Evolutionary conservation across 2,888 invertebrate species (phyloP), one percentile per base, ranked within the genome.

Genomic region (Beris morrisii): DNA sequence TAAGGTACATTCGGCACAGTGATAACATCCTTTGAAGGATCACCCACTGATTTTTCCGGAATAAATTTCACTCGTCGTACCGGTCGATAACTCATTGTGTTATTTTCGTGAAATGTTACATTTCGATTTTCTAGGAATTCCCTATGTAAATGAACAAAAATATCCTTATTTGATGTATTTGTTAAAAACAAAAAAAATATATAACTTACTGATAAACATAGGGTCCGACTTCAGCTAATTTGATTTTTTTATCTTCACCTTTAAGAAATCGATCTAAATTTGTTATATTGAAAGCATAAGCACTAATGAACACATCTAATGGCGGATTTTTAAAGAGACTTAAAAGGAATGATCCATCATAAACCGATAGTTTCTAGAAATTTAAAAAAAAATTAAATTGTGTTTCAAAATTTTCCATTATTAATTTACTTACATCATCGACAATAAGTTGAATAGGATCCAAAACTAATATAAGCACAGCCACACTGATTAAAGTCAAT

Each of bases 281-380:
- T n/a, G 92, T 92, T 59, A 93, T 84, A 75, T 93, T 93, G 78
- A 92, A 93, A 66, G 91, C 81, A 75, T 87, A 91, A 0, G 88
- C 83, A 44, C 85, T 86, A 5, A 91, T 76, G 69, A 84, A 85
- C 0, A 91, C 83, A 1, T 87, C 85, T 38, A 88, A 82, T 0
- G 89, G 86, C 13, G 91, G 91, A 3, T 83, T 81, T 64, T 81
- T 77, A 84, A 91, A 87, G n/a, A 89, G 73, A 4, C 83, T 77
- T 72, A 84, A 86, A 1, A 87, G 75, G n/a, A 84, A 73, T 0
- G 88, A 84, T 5, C 86, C 85, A 2, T 85, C 81, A 32, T 77
- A 76, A 71, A 90, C 64, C 43, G 73, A 69, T 58, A 79, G 55
- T 77, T 79, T 77, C 79, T 79, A 68, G 12, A 71, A 69, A 44